Base-by-base conservation (phyloP, 1,140 invertebrate genomes). In the Drosophila sproati region DNA sequence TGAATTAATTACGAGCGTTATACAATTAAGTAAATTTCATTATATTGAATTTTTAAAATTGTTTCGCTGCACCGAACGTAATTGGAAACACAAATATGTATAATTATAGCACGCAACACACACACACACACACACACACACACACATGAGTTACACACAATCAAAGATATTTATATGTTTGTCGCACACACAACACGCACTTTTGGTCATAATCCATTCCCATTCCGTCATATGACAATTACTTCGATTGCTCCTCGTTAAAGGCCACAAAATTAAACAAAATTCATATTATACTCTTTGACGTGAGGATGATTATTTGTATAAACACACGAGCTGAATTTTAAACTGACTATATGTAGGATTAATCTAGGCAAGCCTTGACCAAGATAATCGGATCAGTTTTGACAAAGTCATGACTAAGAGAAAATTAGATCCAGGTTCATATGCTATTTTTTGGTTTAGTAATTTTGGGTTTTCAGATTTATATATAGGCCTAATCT, bases 1-100 rank as follows among this genome's bases (percentile, higher is more conserved):
- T 88, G 83, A 88, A 88, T 88, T 88, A 88, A 88, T 88, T 88
- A 88, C 83, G 77, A 85, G 83, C 68, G 82, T 88, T 88, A 88
- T 88, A 88, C 83, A 88, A 88, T 88, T 88, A 88, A 88, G 83
- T 88, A 85, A 88, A 88, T 88, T 88, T 88, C 86, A 88, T 89
- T 89, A 85, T 80, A 88, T 88, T 89, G 83, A 88, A 88, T 88
- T 88, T 88, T 88, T 89, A 83, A 88, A 87, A 83, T 85, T 82
- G 80, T 82, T 83, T 69, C 70, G 55, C 74, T 54, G 56, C 60
- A 81, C 69, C 55, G 60, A 79, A 87, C 73, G 80, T 88, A 88
- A 89, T 88, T 89, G 89, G 85, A 78, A 89, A 78, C 67, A 83
- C 83, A 87, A 87, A 87, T 89, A 87, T 60, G 57, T 60, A 60